These are phyloP conservation scores for Parotia lawesii DNA, from an alignment of 2,113 vertebrate species.

Conservation along the genomic window DNA sequence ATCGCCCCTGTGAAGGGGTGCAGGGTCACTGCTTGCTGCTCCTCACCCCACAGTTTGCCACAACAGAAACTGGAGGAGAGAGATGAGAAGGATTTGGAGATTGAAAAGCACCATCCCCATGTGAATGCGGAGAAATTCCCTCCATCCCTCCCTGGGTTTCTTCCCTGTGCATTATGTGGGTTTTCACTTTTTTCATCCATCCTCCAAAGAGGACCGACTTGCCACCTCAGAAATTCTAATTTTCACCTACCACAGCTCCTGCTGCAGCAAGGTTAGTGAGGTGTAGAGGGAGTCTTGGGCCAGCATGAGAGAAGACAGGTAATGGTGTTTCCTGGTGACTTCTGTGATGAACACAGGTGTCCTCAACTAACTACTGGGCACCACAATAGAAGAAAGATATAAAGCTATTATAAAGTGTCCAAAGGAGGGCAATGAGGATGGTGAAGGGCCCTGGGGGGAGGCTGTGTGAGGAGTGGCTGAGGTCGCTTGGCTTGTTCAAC, in stretches of 20 bases:
- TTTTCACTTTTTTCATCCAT: not conserved
- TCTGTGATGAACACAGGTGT: rapidly evolving
- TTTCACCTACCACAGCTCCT: not conserved
- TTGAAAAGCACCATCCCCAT: not conserved
- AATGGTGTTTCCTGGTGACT: not conserved
- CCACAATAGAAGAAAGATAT: not conserved
- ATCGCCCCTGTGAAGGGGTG: not conserved
- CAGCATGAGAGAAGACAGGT: not conserved
- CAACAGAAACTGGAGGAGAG: not conserved
- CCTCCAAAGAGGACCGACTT: not conserved
- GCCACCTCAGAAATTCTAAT: not conserved
- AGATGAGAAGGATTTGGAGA: not conserved
- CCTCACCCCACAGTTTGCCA: not conserved
- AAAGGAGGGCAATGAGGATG: not conserved
- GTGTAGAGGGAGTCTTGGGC: rapidly evolving
- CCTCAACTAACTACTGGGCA: not conserved
- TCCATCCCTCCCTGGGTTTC: not conserved
- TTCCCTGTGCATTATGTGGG: not conserved
- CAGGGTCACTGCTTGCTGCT: not conserved
- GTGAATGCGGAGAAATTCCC: rapidly evolving
- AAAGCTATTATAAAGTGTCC: not conserved
- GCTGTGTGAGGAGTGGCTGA: not conserved
- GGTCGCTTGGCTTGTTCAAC: not conserved
- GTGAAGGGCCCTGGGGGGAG: not conserved
- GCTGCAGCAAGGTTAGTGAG: not conserved